Evolutionary conservation across 2,888 invertebrate genomes (phyloP), one percentile per base, ranked within the genome.

Genomic region (Pammene aurita): DNA sequence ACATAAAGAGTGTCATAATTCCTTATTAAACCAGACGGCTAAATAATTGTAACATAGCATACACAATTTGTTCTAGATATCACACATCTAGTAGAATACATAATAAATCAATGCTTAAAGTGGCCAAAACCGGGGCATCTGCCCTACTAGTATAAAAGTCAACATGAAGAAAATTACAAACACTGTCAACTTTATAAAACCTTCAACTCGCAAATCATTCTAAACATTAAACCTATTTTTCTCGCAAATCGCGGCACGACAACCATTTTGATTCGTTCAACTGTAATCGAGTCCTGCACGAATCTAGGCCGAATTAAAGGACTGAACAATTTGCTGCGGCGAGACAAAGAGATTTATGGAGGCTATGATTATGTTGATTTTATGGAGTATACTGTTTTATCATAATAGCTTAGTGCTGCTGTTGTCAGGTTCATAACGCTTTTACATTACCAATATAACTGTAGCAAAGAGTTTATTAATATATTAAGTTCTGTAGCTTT

Each of bases 191-290:
- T 14, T 35, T 55, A 6, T 7, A 13, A 52, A 52, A 52, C 50
- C 26, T 18, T 46, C 13, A 38, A 26, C 26, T 46, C 34, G 13
- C 50, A 16, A 61, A 48, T 61, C 6, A 48, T 60, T 57, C 42
- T 60, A 50, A 61, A 50, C 60, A 38, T 9, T 11, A n/a, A 26
- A 26, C 26, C 18, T 11, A 26, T 63, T 64, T 58, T 63, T 68
- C 57, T 68, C 18, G 58, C 57, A 58, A 63, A 72, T 75, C 64
- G 73, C 60, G 48, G 38, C 72, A 72, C 71, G 71, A 73, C 42
- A 41, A 46, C 58, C 64, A 68, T 68, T 68, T 63, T 57, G 61
- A 16, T n/a, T n/a, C 44, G 58, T 68, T 26, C 26, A 26, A 52
- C 68, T 64, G 16, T 64, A 64, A 52, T 64, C 41, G 64, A 68